These are phyloP conservation scores for Syritta pipiens DNA, from an alignment of 2,888 invertebrate genomes.

Conservation along the genomic window DNA sequence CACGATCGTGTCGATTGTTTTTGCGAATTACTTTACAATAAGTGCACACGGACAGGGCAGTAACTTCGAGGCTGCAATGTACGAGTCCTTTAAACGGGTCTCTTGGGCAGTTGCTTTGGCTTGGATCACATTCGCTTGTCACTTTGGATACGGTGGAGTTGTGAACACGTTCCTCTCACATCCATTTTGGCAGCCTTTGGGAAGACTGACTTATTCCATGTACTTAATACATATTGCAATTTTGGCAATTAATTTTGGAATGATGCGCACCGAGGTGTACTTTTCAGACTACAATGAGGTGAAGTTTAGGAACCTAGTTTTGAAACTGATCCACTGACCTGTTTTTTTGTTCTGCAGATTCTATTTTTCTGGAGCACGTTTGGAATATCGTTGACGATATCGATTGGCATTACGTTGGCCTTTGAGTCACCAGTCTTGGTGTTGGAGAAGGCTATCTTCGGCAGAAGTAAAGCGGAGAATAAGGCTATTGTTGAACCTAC, in stretches of 20 bases:
- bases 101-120: conserved; percentile 63
- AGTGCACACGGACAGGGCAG: conserved; percentile 8
- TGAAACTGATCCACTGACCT: not conserved
- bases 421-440: conserved; percentile 77
- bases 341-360: conserved; percentile 23
- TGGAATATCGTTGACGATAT: conserved; percentile 60
- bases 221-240: conserved; percentile 65
- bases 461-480: not conserved
- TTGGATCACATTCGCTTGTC: conserved; percentile 68
- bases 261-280: conserved; percentile 11
- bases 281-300: conserved; percentile 54
- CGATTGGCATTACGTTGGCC: conserved; percentile 73
- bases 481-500: not conserved
- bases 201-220: conserved; percentile 62
- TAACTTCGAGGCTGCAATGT: conserved; percentile 55
- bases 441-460: conserved; percentile 72
- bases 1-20: conserved; percentile 42
- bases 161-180: conserved; percentile 59
- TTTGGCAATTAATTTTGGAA: conserved; percentile 5
- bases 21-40: conserved; percentile 45
- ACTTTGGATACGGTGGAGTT: conserved; percentile 65
- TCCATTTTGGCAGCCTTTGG: conserved; percentile 66
- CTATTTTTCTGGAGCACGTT: conserved; percentile 52
- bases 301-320: conserved; percentile 3
- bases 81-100: conserved; percentile 58